phyloP scores from a whole-genome alignment of 2,888 invertebrate genomes.

The Metacarcinus magister region DNA sequence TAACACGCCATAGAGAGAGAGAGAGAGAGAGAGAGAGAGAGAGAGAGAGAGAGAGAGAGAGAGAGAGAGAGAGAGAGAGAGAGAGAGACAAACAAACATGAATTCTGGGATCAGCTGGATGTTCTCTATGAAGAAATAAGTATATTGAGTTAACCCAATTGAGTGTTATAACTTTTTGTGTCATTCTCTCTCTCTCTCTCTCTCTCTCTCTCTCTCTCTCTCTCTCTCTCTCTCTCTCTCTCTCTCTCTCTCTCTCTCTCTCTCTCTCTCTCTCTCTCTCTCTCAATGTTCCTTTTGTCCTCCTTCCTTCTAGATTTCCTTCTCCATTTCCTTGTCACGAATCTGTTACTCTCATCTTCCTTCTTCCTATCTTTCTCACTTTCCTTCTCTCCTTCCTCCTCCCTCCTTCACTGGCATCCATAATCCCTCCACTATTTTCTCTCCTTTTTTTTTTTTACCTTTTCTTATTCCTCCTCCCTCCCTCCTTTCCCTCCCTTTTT shows the following conservation, averaged over 20 bases:
- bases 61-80: neutral
- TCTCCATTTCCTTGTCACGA: neutral
- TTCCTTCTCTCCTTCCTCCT: neutral
- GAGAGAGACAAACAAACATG: neutral
- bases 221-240: slow-evolving; percentile 40
- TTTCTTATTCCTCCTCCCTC: neutral
- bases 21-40: neutral
- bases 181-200: neutral
- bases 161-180: neutral
- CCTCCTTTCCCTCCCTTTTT: neutral
- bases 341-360: neutral
- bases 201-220: slow-evolving; percentile 26
- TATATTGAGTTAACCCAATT: neutral
- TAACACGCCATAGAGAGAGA: neutral
- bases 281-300: neutral
- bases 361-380: neutral
- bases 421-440: neutral
- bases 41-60: neutral
- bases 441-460: neutral
- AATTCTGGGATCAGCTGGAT: neutral
- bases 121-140: neutral
- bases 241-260: neutral
- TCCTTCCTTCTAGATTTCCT: neutral
- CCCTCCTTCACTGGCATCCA: neutral
- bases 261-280: neutral